Conservation (phyloP, 2,888 invertebrate species). For the Eudemis profundana region DNA sequence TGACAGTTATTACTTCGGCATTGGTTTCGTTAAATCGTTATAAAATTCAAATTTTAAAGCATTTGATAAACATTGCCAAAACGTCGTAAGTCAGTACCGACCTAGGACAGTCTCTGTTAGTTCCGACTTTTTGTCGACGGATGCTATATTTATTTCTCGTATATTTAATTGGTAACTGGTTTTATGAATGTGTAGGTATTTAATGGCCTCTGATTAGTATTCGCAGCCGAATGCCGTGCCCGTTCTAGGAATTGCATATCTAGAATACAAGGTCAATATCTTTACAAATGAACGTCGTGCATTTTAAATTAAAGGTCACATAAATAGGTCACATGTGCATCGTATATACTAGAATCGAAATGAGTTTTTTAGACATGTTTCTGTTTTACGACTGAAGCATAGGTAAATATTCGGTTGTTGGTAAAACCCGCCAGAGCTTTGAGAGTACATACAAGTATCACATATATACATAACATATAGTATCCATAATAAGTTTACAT, state of each 20-base stretch:
- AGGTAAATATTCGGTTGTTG: background rate
- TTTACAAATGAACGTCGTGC: conserved; percentile 31
- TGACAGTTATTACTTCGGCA: conserved; percentile 30
- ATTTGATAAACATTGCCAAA: background rate
- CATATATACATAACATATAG: background rate
- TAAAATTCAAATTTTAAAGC: conserved; percentile 24
- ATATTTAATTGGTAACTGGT: conserved; percentile 22
- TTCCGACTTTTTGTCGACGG: background rate
- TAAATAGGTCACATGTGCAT: conserved; percentile 31
- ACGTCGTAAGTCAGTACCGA: background rate
- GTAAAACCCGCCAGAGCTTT: background rate
- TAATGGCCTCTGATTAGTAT: conserved; percentile 33
- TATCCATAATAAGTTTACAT: no score
- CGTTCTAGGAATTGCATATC: conserved; percentile 40
- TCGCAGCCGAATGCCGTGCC: conserved; percentile 15
- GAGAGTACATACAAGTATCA: background rate
- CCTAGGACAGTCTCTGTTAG: background rate
- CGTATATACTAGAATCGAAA: background rate
- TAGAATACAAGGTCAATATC: conserved; percentile 39
- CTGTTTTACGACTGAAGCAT: background rate
- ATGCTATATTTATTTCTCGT: background rate
- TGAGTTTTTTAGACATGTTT: background rate
- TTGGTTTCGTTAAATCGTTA: conserved; percentile 23
- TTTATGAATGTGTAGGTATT: conserved; percentile 28
- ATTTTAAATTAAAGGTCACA: conserved; percentile 40